phyloP scores from a whole-genome alignment of 2,888 invertebrate genomes.

The Eucera pruinosa region DNA sequence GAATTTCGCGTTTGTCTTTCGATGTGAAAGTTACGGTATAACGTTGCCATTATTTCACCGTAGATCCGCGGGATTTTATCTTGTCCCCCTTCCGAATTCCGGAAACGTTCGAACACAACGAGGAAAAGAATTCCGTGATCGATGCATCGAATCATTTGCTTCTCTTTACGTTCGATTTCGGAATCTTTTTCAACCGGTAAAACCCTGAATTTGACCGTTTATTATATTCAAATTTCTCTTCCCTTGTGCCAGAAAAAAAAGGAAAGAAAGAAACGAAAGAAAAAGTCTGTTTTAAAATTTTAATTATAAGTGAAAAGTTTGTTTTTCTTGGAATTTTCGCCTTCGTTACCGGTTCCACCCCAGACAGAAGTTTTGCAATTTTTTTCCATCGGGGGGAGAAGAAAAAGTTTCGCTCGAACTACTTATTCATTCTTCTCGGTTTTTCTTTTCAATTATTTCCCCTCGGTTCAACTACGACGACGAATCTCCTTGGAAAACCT shows the following conservation, averaged over 20 bases:
- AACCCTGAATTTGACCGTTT: neutral
- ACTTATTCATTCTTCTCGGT: neutral
- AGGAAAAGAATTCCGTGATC: neutral
- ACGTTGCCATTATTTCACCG: neutral
- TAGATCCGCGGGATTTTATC: neutral
- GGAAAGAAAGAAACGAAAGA: no score
- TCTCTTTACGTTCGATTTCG: neutral
- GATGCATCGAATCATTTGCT: constrained; percentile 7
- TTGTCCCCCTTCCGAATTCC: neutral
- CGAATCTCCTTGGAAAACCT: neutral
- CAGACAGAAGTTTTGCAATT: neutral
- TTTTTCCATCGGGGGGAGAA: constrained; percentile 1
- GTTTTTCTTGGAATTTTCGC: neutral
- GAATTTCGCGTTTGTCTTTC: neutral
- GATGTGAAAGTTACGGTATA: neutral
- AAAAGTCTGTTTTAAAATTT: no score
- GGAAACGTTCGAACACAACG: neutral
- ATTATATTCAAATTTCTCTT: no score
- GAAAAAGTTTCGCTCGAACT: neutral
- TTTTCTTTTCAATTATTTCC: constrained; percentile 14
- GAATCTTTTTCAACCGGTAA: neutral
- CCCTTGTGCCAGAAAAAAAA: no score
- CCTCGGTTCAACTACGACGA: neutral
- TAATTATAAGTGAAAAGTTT: neutral
- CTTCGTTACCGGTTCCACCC: neutral